phyloP scores from a whole-genome alignment of 2,113 vertebrate species.

The Albula goreensis region DNA sequence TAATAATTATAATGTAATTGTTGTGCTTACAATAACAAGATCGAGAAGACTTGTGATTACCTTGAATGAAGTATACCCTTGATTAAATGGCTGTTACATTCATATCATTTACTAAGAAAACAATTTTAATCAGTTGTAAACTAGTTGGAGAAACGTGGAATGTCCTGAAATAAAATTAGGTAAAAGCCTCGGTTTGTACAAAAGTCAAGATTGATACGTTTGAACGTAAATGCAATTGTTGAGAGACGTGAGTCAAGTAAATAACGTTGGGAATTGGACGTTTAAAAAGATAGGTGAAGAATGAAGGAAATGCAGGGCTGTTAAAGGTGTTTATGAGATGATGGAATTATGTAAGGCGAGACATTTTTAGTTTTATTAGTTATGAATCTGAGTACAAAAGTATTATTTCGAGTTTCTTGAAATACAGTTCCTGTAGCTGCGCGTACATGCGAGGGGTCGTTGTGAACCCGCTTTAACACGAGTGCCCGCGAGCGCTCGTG shows the following conservation, averaged over 20 bases:
- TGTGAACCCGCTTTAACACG: slow-evolving; percentile 34
- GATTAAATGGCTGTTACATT: no score
- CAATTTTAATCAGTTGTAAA: no score
- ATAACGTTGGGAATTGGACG: not conserved
- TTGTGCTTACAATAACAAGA: no score
- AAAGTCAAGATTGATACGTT: no score
- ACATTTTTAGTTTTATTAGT: not conserved
- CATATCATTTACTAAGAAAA: no score
- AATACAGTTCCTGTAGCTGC: slow-evolving; percentile 8
- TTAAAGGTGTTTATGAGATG: not conserved
- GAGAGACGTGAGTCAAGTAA: not conserved
- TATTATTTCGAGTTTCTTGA: not conserved
- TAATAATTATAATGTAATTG: no score
- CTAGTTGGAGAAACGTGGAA: no score
- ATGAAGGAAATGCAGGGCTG: not conserved
- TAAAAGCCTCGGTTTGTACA: no score
- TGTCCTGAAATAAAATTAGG: no score
- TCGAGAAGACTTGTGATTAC: no score
- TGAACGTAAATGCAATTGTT: not conserved
- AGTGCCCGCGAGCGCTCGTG: slow-evolving; percentile 31
- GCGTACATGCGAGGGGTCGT: slow-evolving; percentile 1
- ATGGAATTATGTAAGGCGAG: not conserved
- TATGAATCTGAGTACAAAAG: not conserved
- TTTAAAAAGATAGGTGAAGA: not conserved
- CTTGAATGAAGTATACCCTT: no score